Evolutionary conservation across 1,140 invertebrate species (phyloP), one percentile per base, ranked within the genome.

Genomic region (Mylabris phalerata): DNA sequence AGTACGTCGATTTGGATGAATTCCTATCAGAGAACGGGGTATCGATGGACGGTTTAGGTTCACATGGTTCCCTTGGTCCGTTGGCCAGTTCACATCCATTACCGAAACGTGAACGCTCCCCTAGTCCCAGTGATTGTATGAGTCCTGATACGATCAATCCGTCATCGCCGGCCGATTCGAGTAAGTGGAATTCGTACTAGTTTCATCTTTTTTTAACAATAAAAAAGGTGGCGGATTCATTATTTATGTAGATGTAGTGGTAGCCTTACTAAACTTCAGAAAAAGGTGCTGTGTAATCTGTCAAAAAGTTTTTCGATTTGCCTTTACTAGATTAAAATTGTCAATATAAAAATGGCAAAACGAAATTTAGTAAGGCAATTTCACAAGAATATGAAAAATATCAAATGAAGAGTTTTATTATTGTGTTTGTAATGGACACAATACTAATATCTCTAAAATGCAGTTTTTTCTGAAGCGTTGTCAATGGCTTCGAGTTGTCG

Each of bases 1-100:
- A 93, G 86, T 95, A 95, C 77, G 92, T 95, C 79, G 93, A 96
- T 78, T 79, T 97, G 78, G 93, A 97, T 78, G 93, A 95, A 78
- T 96, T 97, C 78, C 83, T 97, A 64, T 90, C 88, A 63, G 93
- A 95, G 77, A 95, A 94, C 77, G 92, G 90, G 62, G 90, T 92
- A 76, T 88, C 89, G 55, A 84, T 87, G 68, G 88, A 90, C 71
- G 87, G 83, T 9, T 79, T 84, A 62, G 82, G 81, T 45, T 75
- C 76, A 48, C 77, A 77, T 71, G 65, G 71, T 67, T 77, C 80
- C 40, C 73, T 83, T 44, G 78, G 78, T 40, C 71, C 70, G 0
- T 73, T 64, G 78, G 78, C 57, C 72, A 82, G 65, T 77, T 79
- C 73, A 71, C 82, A 75, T 75, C 76, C 57, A 68, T 75, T 76